phyloP scores from a whole-genome alignment of 2,797 vertebrate genomes.

The Siniperca undulata region DNA sequence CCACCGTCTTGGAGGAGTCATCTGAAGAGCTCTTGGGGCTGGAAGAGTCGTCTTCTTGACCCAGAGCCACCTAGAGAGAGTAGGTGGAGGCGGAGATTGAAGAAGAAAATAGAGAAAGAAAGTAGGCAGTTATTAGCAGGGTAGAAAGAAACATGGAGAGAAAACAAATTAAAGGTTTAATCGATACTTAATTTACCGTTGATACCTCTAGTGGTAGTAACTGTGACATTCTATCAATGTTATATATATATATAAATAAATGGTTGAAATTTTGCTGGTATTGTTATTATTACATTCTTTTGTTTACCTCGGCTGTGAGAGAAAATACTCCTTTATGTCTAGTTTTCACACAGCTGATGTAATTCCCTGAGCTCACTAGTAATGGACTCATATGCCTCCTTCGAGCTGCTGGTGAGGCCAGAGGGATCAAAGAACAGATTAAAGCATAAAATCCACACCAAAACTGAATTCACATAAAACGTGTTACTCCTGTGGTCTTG shows the following conservation, averaged over 20 bases:
- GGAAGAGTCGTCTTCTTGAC: conserved; percentile 87
- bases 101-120: conserved; percentile 57
- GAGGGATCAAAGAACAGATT: conserved; percentile 65
- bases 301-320: conserved; percentile 68
- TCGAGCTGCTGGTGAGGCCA: conserved; percentile 54
- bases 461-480: conserved; percentile 61
- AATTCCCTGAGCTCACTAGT: conserved; percentile 71
- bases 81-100: conserved; percentile 15
- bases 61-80: conserved; percentile 87
- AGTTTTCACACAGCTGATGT: conserved; percentile 61
- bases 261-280: conserved; percentile 49
- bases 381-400: conserved; percentile 63
- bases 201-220: conserved; percentile 64
- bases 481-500: conserved; percentile 35
- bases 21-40: conserved; percentile 80
- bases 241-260: conserved; percentile 65
- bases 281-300: conserved; percentile 69
- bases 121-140: conserved; percentile 59
- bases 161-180: conserved; percentile 78
- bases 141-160: conserved; percentile 65
- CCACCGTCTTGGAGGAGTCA: conserved; percentile 83
- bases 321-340: conserved; percentile 67
- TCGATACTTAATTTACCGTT: conserved; percentile 83
- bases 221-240: conserved; percentile 78
- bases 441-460: conserved; percentile 59